These are phyloP conservation scores for Haliaeetus leucogaster DNA, from an alignment of 2,113 vertebrate species.

Conservation along the genomic window DNA sequence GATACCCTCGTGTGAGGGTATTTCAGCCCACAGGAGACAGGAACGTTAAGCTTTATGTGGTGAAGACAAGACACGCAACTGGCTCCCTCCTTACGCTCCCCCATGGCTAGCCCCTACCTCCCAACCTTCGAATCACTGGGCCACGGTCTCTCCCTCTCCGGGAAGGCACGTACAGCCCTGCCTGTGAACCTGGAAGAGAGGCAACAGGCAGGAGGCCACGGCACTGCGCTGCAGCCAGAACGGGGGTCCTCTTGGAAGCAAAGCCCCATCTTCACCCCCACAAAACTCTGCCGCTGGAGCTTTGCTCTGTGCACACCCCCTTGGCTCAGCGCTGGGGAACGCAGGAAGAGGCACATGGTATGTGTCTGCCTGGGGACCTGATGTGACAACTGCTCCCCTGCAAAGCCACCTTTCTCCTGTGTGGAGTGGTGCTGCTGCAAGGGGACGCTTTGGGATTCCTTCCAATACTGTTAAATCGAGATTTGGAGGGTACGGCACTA, in stretches of 20 bases:
- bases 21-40: neutral
- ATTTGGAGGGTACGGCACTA: neutral
- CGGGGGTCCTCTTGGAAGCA: neutral
- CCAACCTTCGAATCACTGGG: neutral
- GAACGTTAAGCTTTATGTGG: neutral
- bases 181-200: neutral
- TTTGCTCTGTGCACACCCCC: neutral
- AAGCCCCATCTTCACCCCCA: neutral
- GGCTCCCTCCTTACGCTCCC: neutral
- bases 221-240: neutral
- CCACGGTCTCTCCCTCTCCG: fast-evolving
- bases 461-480: neutral
- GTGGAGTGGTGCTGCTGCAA: neutral
- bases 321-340: neutral
- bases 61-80: neutral
- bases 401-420: neutral
- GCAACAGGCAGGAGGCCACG: neutral
- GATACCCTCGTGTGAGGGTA: neutral
- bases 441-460: neutral
- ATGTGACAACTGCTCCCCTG: neutral
- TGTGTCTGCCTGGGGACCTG: neutral
- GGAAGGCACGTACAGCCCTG: neutral
- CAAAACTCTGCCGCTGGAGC: neutral
- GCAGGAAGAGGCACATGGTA: fast-evolving
- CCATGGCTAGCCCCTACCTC: neutral